Evolutionary conservation across 2,113 vertebrate genomes (phyloP), one percentile per base, ranked within the genome.

Genomic region (Microcebus ravelobensis): DNA sequence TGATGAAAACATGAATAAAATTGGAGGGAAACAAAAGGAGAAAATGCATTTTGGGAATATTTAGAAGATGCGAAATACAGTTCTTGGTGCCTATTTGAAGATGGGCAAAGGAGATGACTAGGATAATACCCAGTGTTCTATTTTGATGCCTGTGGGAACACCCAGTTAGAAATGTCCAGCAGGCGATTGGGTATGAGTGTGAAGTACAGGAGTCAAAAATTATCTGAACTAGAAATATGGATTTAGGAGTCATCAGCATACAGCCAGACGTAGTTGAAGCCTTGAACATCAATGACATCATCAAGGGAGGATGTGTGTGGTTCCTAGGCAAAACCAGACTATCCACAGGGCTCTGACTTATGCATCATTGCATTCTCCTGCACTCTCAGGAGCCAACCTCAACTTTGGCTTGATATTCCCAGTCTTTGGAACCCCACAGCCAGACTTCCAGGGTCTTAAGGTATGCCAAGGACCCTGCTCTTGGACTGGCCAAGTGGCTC

Each of bases 71-170:
- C 7, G 39, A 93, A 90, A 77, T 57, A 55, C 0, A 90, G 25
- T 80, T 52, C n/a, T 90, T 87, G n/a, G 36, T 94, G n/a, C 20
- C 68, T 55, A 20, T 82, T 93, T 90, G 73, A 81, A 94, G 36
- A 94, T 52, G 20, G 42, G 20, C 9, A 83, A 98, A 73, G 39
- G 17, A 70, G 7, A 87, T 45, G 17, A 61, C 67, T 68, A 87
- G 4, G 12, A 45, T 87, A 87, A 90, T 65, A 80, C 42, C 59
- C 63, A 93, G 39, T 29, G 59, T 84, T 92, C 45, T 85, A 45
- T 93, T 68, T 81, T 48, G 42, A 92, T 95, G 50, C 31, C 34
- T 65, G 20, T 70, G 13, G 48, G 25, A 61, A 31, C 23, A 50
- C 87, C 42, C 39, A 76, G 25, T 91, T 81, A 93, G 52, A 79